Conservation (phyloP, 2,888 invertebrate genomes). For the Athalia rosae region DNA sequence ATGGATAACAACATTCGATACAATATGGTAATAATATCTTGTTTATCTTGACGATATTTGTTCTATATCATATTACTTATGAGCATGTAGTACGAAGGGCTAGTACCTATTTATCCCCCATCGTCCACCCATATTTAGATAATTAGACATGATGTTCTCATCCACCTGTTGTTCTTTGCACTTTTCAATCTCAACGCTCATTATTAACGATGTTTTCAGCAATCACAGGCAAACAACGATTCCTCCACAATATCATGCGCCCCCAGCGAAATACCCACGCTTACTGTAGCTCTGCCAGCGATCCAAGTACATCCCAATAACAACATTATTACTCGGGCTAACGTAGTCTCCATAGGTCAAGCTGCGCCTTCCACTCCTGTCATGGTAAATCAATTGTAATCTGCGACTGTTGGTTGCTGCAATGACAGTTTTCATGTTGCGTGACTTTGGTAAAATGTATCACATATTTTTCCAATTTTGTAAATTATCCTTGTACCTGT, state of each 20-base stretch:
- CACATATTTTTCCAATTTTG: too few species aligned
- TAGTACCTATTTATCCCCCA: conserved; percentile 2
- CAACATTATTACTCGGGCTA: conserved; percentile 34
- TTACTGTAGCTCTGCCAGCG: conserved; percentile 59
- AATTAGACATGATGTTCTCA: conserved; percentile 1
- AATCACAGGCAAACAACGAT: conserved; percentile 57
- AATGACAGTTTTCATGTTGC: not conserved
- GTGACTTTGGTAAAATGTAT: not conserved
- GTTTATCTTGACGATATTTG: not conserved
- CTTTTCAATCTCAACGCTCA: not conserved
- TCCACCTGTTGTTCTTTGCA: not conserved
- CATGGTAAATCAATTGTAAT: conserved; percentile 25
- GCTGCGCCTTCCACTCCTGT: conserved; percentile 42
- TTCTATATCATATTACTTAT: not conserved
- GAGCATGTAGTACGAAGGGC: not conserved
- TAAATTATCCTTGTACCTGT: too few species aligned
- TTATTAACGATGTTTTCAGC: conserved; percentile 48
- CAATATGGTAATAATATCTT: conserved; percentile 58
- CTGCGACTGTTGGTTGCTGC: not conserved
- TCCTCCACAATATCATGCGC: conserved; percentile 52
- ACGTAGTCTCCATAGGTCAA: conserved; percentile 33
- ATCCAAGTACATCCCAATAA: conserved; percentile 48
- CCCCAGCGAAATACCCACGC: conserved; percentile 54
- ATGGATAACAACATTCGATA: conserved; percentile 59
- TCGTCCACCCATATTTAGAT: not conserved